Evolutionary conservation across 2,888 invertebrate species (phyloP), one percentile per base, ranked within the genome.

Genomic region (Rhopalosiphum nymphaeae): DNA sequence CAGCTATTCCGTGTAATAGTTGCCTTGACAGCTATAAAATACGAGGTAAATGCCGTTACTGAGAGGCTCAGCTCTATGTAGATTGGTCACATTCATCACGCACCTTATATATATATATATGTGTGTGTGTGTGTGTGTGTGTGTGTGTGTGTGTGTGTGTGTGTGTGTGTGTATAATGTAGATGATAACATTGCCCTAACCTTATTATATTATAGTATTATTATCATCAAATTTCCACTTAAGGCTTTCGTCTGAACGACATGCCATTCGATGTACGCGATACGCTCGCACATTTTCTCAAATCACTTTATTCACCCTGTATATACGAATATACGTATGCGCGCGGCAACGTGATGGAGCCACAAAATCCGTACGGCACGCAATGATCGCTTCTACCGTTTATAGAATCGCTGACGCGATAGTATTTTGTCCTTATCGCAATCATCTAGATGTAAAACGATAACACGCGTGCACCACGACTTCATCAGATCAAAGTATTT

Each of bases 341-440:
- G 0, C 36, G 11, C 9, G 78, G 9, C 21, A 21, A 78, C 36
- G 21, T 21, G 78, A 78, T 36, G 36, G 78, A 36, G 36, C 67
- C 78, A 21, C 36, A 78, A 78, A 78, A 21, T 78, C 36, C 21
- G 36, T 78, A 36, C 0, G 21, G 36, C 11, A 36, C 88, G 36
- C 29, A 16, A 36, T 13, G 13, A 44, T 44, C 44, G 44, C 13
- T 85, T 44, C 42, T 11, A 44, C 11, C 44, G 26, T 85, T 44
- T 44, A 85, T 85, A 78, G 56, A 89, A 89, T 61, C 44, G 61
- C 57, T 89, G 61, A 89, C 61, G 61, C 61, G 44, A 21, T 53
- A 61, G 89, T 44, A 61, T 89, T 89, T 89, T 57, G 61, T 89
- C 61, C 61, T 89, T 89, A 89, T 89, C 44, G 44, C 44, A 61